phyloP scores from a whole-genome alignment of 2,888 invertebrate genomes.

The Timema podura region DNA sequence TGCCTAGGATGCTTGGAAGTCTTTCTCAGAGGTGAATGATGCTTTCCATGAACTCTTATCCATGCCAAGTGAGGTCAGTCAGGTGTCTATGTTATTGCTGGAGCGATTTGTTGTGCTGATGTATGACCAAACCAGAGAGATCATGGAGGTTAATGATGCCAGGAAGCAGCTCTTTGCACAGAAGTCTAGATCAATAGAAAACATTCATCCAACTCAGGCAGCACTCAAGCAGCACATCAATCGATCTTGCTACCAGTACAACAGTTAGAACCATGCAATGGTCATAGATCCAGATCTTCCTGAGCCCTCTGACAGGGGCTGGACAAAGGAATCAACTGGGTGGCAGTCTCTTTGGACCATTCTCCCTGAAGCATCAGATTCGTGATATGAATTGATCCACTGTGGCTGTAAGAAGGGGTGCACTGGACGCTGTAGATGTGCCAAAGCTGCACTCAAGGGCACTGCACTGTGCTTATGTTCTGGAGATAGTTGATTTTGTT shows the following conservation, averaged over 20 bases:
- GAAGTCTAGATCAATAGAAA: conserved; percentile 11
- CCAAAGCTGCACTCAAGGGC: neutral
- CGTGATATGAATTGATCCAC: too few relatives aligned
- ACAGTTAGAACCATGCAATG: neutral
- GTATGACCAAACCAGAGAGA: conserved; percentile 1
- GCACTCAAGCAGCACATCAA: conserved; percentile 15
- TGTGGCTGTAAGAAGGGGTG: too few relatives aligned
- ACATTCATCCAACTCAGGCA: conserved; percentile 17
- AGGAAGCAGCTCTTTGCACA: conserved; percentile 15
- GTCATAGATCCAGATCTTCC: neutral
- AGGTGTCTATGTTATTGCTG: neutral
- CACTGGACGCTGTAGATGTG: neutral
- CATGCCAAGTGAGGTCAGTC: neutral
- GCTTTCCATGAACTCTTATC: neutral
- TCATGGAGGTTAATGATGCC: conserved; percentile 16
- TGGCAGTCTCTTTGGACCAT: too few relatives aligned
- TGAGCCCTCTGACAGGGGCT: neutral
- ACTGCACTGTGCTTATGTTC: neutral
- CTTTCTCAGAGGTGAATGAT: neutral
- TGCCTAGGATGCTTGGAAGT: neutral
- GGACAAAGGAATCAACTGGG: too few relatives aligned
- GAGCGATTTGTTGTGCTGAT: conserved; percentile 16
- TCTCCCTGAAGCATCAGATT: too few relatives aligned
- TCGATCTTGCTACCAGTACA: neutral
- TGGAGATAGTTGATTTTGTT: conserved; percentile 1